phyloP scores from a whole-genome alignment of 2,113 vertebrate species.

The Phrynosoma blainvillii region DNA sequence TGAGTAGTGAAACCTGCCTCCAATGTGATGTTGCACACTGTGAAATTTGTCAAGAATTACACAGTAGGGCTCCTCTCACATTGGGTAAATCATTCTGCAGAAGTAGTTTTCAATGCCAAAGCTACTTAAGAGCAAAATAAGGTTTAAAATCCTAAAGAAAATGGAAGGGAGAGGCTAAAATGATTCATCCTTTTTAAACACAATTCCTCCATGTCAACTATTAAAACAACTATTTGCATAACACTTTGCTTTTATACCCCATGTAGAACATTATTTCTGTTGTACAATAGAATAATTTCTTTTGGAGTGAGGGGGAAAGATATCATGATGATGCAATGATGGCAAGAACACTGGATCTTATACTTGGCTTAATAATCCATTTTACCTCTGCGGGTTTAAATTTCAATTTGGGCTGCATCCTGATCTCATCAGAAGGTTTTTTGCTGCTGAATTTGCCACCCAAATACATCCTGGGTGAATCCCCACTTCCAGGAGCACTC shows the following conservation, averaged over 20 bases:
- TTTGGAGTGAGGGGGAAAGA: neutral
- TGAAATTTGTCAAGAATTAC: constrained; percentile 47
- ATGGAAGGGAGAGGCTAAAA: constrained; percentile 29
- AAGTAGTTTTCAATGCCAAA: constrained; percentile 62
- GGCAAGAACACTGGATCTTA: neutral
- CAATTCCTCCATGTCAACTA: constrained; percentile 9
- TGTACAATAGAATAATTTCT: neutral
- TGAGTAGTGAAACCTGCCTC: constrained; percentile 39
- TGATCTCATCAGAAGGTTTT: too few relatives aligned
- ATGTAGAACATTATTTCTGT: constrained; percentile 35
- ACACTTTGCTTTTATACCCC: constrained; percentile 14
- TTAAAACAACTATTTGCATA: constrained; percentile 57
- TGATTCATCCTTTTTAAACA: constrained; percentile 38
- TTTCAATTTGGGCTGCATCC: too few relatives aligned
- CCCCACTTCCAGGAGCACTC: too few relatives aligned
- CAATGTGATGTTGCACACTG: constrained; percentile 34
- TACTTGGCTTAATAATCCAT: too few relatives aligned
- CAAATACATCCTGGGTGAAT: too few relatives aligned
- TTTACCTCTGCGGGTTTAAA: too few relatives aligned
- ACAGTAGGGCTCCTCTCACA: constrained; percentile 40
- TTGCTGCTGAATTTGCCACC: too few relatives aligned
- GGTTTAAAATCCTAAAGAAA: constrained; percentile 62
- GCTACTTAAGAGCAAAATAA: constrained; percentile 62
- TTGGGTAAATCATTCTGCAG: constrained; percentile 58
- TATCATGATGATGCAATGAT: neutral